Evolutionary conservation across 37 sponge, comb jelly and placozoan genomes (phyloP).

Genomic region (Chondrosia reniformis): DNA sequence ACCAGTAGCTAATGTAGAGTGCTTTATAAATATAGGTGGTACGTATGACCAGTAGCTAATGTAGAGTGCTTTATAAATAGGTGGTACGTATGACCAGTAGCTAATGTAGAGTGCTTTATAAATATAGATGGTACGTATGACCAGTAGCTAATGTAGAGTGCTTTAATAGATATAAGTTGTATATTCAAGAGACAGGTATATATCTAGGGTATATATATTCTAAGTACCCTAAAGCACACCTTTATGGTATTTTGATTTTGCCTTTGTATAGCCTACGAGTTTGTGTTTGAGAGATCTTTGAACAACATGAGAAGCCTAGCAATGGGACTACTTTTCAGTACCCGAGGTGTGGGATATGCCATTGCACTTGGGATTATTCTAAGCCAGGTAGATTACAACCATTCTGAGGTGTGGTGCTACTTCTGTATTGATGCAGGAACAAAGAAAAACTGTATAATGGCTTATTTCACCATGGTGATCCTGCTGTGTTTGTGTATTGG

Average conservation of each 20-base stretch:
- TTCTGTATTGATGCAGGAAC: neutral
- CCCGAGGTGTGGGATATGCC: constrained; percentile 24
- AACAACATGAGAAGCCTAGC: constrained; percentile 49
- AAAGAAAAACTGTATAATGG: neutral
- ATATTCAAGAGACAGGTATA: too few species aligned
- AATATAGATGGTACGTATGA: too few species aligned
- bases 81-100: too few species aligned
- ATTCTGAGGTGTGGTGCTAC: constrained; percentile 11
- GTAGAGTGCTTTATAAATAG: too few species aligned
- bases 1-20: too few species aligned
- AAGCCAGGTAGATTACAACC: constrained; percentile 1
- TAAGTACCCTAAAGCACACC: neutral
- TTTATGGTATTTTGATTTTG: neutral
- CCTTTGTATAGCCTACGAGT: constrained; percentile 43
- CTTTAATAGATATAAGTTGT: too few species aligned
- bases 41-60: too few species aligned
- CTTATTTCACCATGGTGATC: neutral
- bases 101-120: too few species aligned
- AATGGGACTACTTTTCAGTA: constrained; percentile 50
- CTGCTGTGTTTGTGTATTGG: neutral
- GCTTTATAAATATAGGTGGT: too few species aligned
- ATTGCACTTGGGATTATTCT: neutral
- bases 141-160: too few species aligned
- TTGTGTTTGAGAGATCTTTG: constrained; percentile 54
- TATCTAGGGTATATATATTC: neutral